phyloP scores from a whole-genome alignment of 2,888 invertebrate genomes.

The Dicyrtomina minuta region DNA sequence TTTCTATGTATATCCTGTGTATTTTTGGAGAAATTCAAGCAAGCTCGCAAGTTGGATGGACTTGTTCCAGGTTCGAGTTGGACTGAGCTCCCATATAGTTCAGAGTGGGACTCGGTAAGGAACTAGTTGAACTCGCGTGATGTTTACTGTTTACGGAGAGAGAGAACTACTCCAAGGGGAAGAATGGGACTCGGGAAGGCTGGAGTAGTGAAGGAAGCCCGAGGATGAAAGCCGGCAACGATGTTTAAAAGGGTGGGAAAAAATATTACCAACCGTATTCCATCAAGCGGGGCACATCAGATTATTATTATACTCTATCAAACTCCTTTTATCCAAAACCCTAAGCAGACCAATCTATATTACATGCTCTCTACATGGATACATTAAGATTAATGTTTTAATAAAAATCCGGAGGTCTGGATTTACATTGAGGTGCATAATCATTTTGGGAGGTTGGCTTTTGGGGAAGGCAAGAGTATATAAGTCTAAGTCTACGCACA shows the following conservation, averaged over 20 bases:
- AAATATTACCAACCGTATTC: constrained; percentile 34
- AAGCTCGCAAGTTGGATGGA: not conserved
- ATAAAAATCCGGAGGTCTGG: too few relatives aligned
- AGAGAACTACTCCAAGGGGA: not conserved
- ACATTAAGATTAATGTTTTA: constrained; percentile 35
- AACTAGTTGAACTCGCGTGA: constrained; percentile 33
- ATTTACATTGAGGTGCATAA: too few relatives aligned
- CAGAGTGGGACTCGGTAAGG: too few relatives aligned
- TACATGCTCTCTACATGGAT: not conserved
- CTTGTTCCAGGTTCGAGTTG: not conserved
- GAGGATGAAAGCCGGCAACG: constrained; percentile 43
- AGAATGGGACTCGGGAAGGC: not conserved
- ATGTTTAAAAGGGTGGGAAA: constrained; percentile 45
- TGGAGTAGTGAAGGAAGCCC: not conserved
- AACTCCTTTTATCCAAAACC: too few relatives aligned
- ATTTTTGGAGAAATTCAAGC: not conserved
- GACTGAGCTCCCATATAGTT: not conserved
- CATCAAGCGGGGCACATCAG: constrained; percentile 6
- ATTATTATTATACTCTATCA: too few relatives aligned
- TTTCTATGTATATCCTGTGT: not conserved
- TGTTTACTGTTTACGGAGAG: not conserved
- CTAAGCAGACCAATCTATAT: too few relatives aligned
- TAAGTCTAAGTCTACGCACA: too few relatives aligned
- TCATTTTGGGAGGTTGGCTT: too few relatives aligned
- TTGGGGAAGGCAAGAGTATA: too few relatives aligned